Conservation (phyloP, 2,888 invertebrate genomes). For the Hirtodrosophila histrioides region DNA sequence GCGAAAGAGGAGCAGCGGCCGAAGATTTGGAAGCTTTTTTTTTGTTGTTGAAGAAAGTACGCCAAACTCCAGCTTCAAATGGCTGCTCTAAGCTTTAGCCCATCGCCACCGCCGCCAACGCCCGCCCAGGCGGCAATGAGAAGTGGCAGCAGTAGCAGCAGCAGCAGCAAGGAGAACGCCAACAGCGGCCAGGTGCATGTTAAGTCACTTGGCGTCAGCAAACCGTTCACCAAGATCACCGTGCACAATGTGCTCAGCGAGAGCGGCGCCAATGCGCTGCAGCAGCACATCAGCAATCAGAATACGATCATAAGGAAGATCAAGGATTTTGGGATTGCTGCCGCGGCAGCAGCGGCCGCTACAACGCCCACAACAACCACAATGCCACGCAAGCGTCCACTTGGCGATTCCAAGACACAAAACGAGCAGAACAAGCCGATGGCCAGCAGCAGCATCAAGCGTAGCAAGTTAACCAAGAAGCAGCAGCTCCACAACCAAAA, state of each 20-base stretch:
- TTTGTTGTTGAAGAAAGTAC: too few species aligned
- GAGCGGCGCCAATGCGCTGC: slow-evolving; percentile 72
- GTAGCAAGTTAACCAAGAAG: slow-evolving; percentile 55
- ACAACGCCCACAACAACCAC: slow-evolving; percentile 2
- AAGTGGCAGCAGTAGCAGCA: background rate
- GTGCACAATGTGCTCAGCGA: slow-evolving; percentile 81
- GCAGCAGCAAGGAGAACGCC: slow-evolving; percentile 27
- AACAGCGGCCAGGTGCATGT: slow-evolving; percentile 56
- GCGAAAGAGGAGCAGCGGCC: too few species aligned
- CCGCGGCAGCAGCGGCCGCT: slow-evolving; percentile 51
- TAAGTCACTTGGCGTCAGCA: slow-evolving; percentile 44
- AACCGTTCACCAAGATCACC: slow-evolving; percentile 82
- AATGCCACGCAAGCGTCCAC: slow-evolving; percentile 65
- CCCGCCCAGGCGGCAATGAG: background rate
- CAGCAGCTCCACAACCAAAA: background rate
- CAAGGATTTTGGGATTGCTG: slow-evolving; percentile 83
- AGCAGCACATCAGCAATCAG: slow-evolving; percentile 74
- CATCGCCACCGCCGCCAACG: slow-evolving; percentile 50
- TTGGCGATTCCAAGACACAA: slow-evolving; percentile 50
- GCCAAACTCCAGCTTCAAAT: slow-evolving; percentile 45
- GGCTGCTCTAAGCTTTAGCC: slow-evolving; percentile 82
- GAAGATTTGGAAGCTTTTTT: too few species aligned
- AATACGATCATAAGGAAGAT: slow-evolving; percentile 83
- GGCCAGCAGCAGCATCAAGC: slow-evolving; percentile 51
- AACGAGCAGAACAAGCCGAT: slow-evolving; percentile 45